phyloP scores from a whole-genome alignment of 2,113 vertebrate genomes.

The Trematocara marginatum region DNA sequence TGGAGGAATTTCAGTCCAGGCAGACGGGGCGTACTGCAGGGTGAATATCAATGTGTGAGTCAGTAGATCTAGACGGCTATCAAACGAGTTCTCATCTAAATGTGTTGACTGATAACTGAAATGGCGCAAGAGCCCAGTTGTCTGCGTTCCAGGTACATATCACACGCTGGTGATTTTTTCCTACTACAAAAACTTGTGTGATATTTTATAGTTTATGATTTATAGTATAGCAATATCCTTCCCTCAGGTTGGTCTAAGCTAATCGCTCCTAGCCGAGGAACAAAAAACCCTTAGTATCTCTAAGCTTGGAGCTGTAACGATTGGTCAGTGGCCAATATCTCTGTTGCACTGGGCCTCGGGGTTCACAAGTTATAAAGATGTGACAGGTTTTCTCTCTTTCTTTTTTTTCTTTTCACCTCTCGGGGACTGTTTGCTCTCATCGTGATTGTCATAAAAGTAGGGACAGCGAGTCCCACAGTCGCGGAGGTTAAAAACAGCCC shows the following conservation, averaged over 20 bases:
- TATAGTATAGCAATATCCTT: not conserved
- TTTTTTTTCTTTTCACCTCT: not conserved
- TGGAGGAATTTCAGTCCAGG: not conserved
- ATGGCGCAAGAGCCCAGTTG: not conserved
- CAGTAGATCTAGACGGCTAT: not conserved
- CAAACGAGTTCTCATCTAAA: not conserved
- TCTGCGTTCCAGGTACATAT: slow-evolving; percentile 3
- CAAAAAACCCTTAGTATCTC: not conserved
- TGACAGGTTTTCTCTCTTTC: slow-evolving; percentile 6
- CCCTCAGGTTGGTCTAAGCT: not conserved
- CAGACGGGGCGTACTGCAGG: not conserved
- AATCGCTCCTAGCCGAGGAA: not conserved
- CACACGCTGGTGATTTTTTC: not conserved
- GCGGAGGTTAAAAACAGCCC: slow-evolving; percentile 23
- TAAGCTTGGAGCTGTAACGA: not conserved
- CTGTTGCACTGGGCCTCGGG: not conserved
- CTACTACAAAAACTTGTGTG: not conserved
- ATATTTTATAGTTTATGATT: not conserved
- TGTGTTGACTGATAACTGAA: not conserved
- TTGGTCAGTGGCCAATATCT: slow-evolving; percentile 26
- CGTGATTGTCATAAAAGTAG: slow-evolving; percentile 20
- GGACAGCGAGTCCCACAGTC: slow-evolving; percentile 27
- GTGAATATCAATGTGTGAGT: not conserved
- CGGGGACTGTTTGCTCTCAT: not conserved
- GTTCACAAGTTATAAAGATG: slow-evolving; percentile 19